phyloP scores from a whole-genome alignment of 2,797 vertebrate genomes.

The Danio kyathit region DNA sequence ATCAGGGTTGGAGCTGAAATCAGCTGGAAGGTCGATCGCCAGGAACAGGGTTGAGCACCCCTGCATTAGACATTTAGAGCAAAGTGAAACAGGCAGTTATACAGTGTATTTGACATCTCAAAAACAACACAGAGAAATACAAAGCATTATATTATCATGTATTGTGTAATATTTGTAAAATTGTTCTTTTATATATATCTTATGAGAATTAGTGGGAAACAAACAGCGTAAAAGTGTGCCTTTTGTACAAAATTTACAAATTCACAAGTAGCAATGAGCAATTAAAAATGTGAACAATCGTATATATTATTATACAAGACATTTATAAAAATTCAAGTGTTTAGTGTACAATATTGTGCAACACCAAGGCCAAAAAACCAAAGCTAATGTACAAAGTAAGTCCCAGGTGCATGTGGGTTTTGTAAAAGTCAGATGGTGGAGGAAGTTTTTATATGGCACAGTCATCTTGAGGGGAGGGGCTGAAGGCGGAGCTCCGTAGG shows the following conservation, averaged over 20 bases:
- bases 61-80: not conserved
- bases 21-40: too few relatives aligned
- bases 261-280: not conserved
- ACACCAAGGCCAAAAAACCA: not conserved
- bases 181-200: not conserved
- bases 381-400: not conserved
- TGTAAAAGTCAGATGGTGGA: not conserved
- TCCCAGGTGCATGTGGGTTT: not conserved
- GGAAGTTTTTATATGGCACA: conserved; percentile 82
- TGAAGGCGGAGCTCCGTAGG: conserved; percentile 90
- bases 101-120: not conserved
- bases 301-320: conserved; percentile 1
- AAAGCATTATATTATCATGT: not conserved
- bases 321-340: not conserved
- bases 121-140: not conserved
- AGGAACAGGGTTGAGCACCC: too few relatives aligned
- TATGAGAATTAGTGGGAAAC: too few relatives aligned
- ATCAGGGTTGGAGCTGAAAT: too few relatives aligned
- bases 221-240: not conserved
- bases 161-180: not conserved
- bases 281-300: not conserved
- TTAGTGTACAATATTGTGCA: not conserved
- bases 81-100: not conserved
- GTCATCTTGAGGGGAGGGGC: conserved; percentile 86
- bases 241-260: conserved; percentile 1